phyloP scores from a whole-genome alignment of 2,888 invertebrate species.

The Ophraella communa region DNA sequence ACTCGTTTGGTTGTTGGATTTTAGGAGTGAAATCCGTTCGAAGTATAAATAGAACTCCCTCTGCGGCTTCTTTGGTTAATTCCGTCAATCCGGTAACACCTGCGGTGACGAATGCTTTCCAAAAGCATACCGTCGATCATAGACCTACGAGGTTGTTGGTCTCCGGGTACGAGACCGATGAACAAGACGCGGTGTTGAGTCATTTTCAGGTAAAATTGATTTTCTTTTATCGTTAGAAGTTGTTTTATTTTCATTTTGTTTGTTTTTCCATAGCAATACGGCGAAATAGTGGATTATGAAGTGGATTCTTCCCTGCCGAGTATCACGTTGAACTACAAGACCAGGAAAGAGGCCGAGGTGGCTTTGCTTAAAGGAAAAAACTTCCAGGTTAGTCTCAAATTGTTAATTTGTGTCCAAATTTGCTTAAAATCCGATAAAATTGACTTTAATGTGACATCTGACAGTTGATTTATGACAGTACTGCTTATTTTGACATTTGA shows the following conservation, averaged over 20 bases:
- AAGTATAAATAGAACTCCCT: slow-evolving; percentile 41
- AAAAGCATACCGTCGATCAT: slow-evolving; percentile 76
- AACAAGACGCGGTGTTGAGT: slow-evolving; percentile 77
- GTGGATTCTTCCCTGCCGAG: slow-evolving; percentile 76
- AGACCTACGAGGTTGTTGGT: slow-evolving; percentile 85
- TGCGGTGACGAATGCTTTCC: slow-evolving; percentile 46
- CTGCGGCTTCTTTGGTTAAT: slow-evolving; percentile 17
- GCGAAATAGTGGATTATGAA: slow-evolving; percentile 84
- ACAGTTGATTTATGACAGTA: too few relatives aligned
- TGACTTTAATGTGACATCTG: too few relatives aligned
- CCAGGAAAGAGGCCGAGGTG: slow-evolving; percentile 79
- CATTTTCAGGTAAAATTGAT: slow-evolving; percentile 90
- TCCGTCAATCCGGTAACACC: slow-evolving; percentile 12
- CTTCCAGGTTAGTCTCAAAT: slow-evolving; percentile 71
- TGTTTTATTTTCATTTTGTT: too few relatives aligned
- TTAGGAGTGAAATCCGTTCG: slow-evolving; percentile 42
- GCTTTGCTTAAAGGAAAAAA: slow-evolving; percentile 78
- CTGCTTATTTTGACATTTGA: too few relatives aligned
- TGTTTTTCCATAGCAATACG: slow-evolving; percentile 75
- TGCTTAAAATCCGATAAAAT: too few relatives aligned
- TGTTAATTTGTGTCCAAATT: background rate
- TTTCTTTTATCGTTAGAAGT: too few relatives aligned
- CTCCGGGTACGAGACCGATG: slow-evolving; percentile 85
- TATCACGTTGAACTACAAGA: slow-evolving; percentile 76
- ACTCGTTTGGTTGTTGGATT: too few relatives aligned